Base-by-base conservation (phyloP, 2,113 vertebrate genomes). In the Perccottus glenii region DNA sequence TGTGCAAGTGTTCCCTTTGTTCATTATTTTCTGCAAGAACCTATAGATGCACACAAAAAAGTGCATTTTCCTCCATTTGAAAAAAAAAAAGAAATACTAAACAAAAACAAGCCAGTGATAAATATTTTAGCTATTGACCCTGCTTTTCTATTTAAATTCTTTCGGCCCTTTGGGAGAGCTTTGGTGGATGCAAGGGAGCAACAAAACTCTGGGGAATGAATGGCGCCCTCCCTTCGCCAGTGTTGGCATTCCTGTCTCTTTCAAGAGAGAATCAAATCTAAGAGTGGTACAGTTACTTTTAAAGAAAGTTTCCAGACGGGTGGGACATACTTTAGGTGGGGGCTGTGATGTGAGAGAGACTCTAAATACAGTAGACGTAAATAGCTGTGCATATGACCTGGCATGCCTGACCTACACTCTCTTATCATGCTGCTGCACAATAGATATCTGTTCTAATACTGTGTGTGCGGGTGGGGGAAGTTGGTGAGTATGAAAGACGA, bases 401-500 rank as follows among this genome's bases (percentile, higher is more conserved):
- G 67, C 75, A 70, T 60, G 82, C 77, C 73, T 81, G 83, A 73
- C 86, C 87, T 77, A 5, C 38, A 8, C 79, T 43, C 74, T 59
- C 77, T 83, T 82, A 86, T 89, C 77, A 33, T 68, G 53, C 73
- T 67, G 72, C 75, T 59, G 65, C 36, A 81, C 77, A 40, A 58
- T 51, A 81, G 67, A 84, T 79, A 81, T 80, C 64, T 75, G 49
- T 80, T 85, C 70, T 82, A 86, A 87, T 75, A 84, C 35, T 42
- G 63, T 14, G 61, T 43, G 57, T 43, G 59, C 47, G 51, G 33
- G 60, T 68, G 4, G 47, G 68, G 71, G 61, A 72, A 56, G 77
- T 74, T 71, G 66, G 70, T 57, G 63, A 85, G 80, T 73, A 82
- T 86, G 83, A 88, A 83, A 83, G 82, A 89, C 75, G 66, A 75